A percentile compares a stretch with the other conserved stretches of the same genome.
These are phyloP conservation scores for Phymorhynchus buccinoides DNA, from an alignment of 1,140 invertebrate genomes.

Conservation along the genomic window DNA sequence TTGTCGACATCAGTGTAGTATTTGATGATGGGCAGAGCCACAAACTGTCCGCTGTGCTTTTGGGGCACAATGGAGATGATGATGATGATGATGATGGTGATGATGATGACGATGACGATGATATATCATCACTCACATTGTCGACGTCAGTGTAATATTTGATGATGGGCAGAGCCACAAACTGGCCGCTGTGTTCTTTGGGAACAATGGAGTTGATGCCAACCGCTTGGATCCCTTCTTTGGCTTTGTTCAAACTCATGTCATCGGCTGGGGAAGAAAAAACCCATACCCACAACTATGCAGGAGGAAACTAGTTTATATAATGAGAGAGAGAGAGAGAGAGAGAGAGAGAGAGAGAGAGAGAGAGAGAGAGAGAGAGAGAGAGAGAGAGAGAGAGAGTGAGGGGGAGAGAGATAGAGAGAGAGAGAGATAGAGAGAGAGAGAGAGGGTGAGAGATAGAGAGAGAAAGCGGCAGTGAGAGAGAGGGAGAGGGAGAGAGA, in stretches of 20 bases:
- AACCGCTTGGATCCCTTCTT: constrained; percentile 84
- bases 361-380: too few relatives aligned
- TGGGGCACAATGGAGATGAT: constrained; percentile 79
- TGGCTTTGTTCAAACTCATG: constrained; percentile 84
- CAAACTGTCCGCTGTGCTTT: constrained; percentile 92
- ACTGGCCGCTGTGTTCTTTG: constrained; percentile 93
- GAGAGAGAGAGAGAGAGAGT: too few relatives aligned
- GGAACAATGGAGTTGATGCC: constrained; percentile 92
- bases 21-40: constrained; percentile 87
- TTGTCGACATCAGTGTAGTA: constrained; percentile 84
- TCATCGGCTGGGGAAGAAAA: constrained; percentile 95
- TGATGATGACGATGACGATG: not conserved
- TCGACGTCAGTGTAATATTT: constrained; percentile 85
- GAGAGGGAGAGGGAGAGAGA: too few relatives aligned
- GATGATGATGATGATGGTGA: too few relatives aligned
- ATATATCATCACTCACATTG: constrained; percentile 76
- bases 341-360: too few relatives aligned
- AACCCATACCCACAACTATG: too few relatives aligned
- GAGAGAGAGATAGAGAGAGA: too few relatives aligned
- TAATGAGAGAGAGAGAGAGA: too few relatives aligned
- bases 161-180: constrained; percentile 90
- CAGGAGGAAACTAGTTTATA: too few relatives aligned
- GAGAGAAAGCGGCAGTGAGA: too few relatives aligned
- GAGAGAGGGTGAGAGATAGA: too few relatives aligned
- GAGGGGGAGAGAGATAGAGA: too few relatives aligned